Evolutionary conservation across 92 coral and sea anemone genomes (phyloP).

Genomic region (Muricea muricata): DNA sequence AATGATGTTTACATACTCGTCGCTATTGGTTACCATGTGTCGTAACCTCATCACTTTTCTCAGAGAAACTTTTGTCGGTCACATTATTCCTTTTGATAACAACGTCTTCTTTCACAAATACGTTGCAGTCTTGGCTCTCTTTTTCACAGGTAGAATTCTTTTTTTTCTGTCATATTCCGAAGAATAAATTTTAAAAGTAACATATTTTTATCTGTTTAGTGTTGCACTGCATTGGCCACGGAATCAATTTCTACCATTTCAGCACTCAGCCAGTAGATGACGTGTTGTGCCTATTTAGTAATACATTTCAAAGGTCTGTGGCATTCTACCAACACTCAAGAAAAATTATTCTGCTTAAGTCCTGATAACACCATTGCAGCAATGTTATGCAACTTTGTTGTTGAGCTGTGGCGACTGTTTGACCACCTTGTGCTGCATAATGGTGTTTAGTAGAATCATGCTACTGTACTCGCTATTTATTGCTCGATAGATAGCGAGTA

Average conservation of each 20-base stretch:
- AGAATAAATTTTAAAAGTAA: no score
- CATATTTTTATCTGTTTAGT: background rate
- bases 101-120: constrained; percentile 32
- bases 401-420: no score
- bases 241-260: constrained; percentile 32
- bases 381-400: no score
- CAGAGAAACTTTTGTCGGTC: constrained; percentile 21
- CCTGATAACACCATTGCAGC: background rate
- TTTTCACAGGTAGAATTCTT: constrained; percentile 21
- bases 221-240: constrained; percentile 17
- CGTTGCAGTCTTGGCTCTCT: constrained; percentile 27
- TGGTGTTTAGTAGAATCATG: no score
- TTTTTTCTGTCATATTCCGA: no score
- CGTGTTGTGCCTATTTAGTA: constrained; percentile 29
- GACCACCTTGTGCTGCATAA: no score
- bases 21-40: constrained; percentile 34
- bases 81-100: constrained; percentile 31
- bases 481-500: no score
- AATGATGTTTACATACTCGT: constrained; percentile 38
- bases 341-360: no score
- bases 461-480: no score
- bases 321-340: background rate
- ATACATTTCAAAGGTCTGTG: constrained; percentile 29
- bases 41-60: constrained; percentile 30
- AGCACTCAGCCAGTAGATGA: constrained; percentile 31